phyloP scores from a whole-genome alignment of 2,113 vertebrate genomes.

The Sialia sialis region DNA sequence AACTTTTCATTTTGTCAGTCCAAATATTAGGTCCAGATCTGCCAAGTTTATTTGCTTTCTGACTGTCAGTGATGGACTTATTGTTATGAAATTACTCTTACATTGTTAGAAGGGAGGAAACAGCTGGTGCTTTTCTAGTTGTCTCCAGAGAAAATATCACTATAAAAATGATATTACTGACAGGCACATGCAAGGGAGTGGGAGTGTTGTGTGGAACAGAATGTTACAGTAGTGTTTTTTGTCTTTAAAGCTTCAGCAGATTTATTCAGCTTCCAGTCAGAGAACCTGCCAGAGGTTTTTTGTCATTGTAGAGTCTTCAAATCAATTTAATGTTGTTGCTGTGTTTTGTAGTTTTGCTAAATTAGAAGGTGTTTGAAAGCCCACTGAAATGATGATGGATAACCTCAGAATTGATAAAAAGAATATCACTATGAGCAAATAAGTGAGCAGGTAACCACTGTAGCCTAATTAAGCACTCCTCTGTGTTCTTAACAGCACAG shows the following conservation, averaged over 20 bases:
- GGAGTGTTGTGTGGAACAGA: slow-evolving; percentile 10
- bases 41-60: neutral
- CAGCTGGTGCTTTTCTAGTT: neutral
- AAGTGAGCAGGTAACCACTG: neutral
- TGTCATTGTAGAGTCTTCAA: neutral
- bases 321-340: neutral
- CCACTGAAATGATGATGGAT: neutral
- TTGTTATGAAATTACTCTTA: neutral
- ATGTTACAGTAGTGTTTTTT: neutral
- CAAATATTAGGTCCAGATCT: neutral
- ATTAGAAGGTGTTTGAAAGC: neutral
- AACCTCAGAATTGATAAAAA: neutral
- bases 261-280: neutral
- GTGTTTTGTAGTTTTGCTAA: neutral
- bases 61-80: neutral
- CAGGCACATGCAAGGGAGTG: neutral
- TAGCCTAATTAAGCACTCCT: neutral
- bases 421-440: neutral
- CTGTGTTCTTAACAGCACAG: neutral
- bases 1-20: neutral
- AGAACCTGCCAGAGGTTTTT: neutral
- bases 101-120: neutral
- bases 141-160: neutral
- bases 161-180: neutral
- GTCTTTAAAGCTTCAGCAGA: neutral